These are phyloP conservation scores for Zingel zingel DNA, from an alignment of 2,113 vertebrate genomes.

Conservation along the genomic window DNA sequence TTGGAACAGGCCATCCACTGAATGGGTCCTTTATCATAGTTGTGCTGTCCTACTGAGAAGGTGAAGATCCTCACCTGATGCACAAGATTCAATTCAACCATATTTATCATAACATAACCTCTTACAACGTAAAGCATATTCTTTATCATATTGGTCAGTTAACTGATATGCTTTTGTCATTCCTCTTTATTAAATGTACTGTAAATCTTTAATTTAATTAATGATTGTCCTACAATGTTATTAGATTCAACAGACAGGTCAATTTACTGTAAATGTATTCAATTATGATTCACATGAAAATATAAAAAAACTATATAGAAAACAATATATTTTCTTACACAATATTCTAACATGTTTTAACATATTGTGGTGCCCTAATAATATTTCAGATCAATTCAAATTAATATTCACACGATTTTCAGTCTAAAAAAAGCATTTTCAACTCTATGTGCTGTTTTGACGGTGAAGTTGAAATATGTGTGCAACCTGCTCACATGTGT, in stretches of 20 bases:
- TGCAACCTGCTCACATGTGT: background rate
- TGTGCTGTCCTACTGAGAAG: conserved; percentile 98
- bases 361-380: background rate
- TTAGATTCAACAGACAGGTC: background rate
- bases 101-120: background rate
- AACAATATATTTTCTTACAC: background rate
- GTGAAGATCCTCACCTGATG: conserved; percentile 96
- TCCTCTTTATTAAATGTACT: background rate
- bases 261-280: background rate
- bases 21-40: conserved; percentile 98
- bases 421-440: background rate
- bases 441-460: background rate
- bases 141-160: too few species aligned
- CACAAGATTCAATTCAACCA: conserved; percentile 2
- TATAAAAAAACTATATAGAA: background rate
- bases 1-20: conserved; percentile 99
- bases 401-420: background rate
- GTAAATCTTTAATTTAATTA: background rate
- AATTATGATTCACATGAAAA: background rate
- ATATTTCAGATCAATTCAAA: background rate
- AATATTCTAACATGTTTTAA: background rate
- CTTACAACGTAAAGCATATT: background rate
- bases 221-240: background rate
- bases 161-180: too few species aligned
- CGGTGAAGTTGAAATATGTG: background rate